Percentiles rank a stretch among this genome's conserved stretches.
phyloP scores from a whole-genome alignment of 2,113 vertebrate species.

The Anarrhichthys ocellatus region DNA sequence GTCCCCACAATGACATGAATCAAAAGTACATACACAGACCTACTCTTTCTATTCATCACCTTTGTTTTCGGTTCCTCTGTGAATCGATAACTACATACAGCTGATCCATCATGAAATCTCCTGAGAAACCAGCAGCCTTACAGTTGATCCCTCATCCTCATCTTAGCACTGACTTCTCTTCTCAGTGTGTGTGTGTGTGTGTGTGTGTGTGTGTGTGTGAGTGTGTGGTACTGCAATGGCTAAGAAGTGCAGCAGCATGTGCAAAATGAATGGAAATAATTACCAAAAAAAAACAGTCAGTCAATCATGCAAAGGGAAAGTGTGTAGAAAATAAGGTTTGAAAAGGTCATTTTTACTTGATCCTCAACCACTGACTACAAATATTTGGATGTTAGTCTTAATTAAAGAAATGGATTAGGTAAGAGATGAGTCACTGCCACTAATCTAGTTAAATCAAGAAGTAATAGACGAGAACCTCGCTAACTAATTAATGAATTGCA shows the following conservation, averaged over 20 bases:
- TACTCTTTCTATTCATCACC: not conserved
- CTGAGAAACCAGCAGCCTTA: conserved; percentile 25
- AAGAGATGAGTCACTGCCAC: not conserved
- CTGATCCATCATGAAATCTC: conserved; percentile 45
- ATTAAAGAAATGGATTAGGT: not conserved
- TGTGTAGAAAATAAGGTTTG: not conserved
- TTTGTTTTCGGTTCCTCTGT: conserved; percentile 13
- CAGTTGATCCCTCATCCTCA: conserved; percentile 22
- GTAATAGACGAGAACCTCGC: not conserved
- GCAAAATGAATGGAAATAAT: conserved; percentile 8
- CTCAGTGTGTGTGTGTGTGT: conserved; percentile 18
- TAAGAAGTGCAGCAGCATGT: not conserved
- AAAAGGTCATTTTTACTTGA: not conserved
- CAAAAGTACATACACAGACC: conserved; percentile 1
- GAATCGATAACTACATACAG: conserved; percentile 25
- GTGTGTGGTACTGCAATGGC: not conserved
- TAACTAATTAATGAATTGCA: not conserved
- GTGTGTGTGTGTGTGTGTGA: conserved; percentile 21
- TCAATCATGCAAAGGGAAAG: not conserved
- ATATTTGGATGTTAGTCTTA: not conserved
- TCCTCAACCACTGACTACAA: not conserved
- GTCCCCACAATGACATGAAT: not conserved
- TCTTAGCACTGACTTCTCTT: not conserved
- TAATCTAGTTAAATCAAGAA: not conserved
- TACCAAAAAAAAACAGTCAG: not conserved